These are phyloP conservation scores for Condylura cristata DNA, from an alignment of 2,113 vertebrate species.

Conservation along the genomic window DNA sequence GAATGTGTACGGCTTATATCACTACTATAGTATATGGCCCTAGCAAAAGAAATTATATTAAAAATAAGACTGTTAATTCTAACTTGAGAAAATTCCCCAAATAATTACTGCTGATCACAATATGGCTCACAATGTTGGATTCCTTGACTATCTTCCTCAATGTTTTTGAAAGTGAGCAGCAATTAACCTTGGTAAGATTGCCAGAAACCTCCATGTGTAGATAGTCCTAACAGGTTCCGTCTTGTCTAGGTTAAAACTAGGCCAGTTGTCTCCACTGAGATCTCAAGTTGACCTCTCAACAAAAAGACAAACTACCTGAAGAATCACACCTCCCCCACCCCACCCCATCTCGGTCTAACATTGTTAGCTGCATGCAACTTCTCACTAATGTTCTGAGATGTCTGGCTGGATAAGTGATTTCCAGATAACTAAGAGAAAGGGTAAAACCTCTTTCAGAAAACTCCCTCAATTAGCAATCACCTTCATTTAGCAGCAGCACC, in stretches of 20 bases:
- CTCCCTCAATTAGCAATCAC: constrained; percentile 77
- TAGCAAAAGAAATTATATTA: background rate
- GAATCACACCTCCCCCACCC: background rate
- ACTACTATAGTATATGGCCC: background rate
- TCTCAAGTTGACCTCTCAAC: background rate
- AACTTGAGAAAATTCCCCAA: background rate
- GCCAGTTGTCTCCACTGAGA: constrained; percentile 15
- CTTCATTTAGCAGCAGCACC: constrained; percentile 69
- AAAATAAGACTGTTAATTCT: background rate
- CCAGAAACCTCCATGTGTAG: background rate
- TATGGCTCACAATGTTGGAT: background rate
- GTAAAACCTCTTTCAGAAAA: constrained; percentile 68
- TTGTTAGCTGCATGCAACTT: background rate
- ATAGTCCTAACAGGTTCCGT: constrained; percentile 17
- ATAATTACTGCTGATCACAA: background rate
- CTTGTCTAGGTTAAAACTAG: constrained; percentile 43
- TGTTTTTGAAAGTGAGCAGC: constrained; percentile 50
- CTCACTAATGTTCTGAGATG: constrained; percentile 7
- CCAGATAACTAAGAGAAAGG: constrained; percentile 58
- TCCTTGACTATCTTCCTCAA: background rate
- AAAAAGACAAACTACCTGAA: background rate
- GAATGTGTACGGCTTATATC: background rate
- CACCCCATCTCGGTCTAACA: background rate
- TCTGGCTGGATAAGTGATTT: constrained; percentile 44
- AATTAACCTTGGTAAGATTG: constrained; percentile 60